Evolutionary conservation across 2,113 vertebrate species (phyloP).

Genomic region (Polypterus senegalus): DNA sequence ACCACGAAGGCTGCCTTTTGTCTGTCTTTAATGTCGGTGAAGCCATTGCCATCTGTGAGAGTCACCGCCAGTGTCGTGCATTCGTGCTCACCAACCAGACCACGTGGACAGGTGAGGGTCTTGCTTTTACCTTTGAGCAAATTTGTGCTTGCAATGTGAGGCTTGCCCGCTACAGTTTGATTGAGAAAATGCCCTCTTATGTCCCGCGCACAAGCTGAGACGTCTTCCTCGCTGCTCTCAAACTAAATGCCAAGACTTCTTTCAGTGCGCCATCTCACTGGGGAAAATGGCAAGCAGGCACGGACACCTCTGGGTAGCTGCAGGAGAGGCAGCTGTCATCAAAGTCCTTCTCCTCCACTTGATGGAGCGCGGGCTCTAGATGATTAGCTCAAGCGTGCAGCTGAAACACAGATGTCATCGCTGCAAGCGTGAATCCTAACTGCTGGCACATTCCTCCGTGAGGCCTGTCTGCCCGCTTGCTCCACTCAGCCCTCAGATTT

Average conservation of each 20-base stretch:
- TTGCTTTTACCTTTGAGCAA: neutral
- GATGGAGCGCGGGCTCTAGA: neutral
- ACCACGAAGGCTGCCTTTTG: constrained; percentile 68
- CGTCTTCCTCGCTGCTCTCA: constrained; percentile 3
- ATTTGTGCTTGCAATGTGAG: neutral
- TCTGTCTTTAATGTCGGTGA: constrained; percentile 59
- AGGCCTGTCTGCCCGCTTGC: neutral
- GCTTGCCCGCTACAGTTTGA: neutral
- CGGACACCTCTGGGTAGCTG: too few species aligned
- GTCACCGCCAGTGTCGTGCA: constrained; percentile 65
- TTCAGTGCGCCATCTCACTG: neutral
- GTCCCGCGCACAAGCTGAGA: neutral
- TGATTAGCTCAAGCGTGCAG: constrained; percentile 24
- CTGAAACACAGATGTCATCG: constrained; percentile 25
- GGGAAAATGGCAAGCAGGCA: neutral
- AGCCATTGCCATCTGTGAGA: constrained; percentile 65
- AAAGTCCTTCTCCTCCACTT: neutral
- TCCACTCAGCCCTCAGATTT: neutral
- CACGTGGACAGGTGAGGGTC: constrained; percentile 68
- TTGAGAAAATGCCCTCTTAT: neutral
- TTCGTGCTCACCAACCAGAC: constrained; percentile 73
- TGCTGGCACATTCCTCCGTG: constrained; percentile 23
- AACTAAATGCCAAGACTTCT: neutral
- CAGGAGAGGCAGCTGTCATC: too few species aligned
- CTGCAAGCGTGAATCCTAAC: constrained; percentile 23